Evolutionary conservation across 1,140 invertebrate genomes (phyloP).

Genomic region (Drosophila mauritiana): DNA sequence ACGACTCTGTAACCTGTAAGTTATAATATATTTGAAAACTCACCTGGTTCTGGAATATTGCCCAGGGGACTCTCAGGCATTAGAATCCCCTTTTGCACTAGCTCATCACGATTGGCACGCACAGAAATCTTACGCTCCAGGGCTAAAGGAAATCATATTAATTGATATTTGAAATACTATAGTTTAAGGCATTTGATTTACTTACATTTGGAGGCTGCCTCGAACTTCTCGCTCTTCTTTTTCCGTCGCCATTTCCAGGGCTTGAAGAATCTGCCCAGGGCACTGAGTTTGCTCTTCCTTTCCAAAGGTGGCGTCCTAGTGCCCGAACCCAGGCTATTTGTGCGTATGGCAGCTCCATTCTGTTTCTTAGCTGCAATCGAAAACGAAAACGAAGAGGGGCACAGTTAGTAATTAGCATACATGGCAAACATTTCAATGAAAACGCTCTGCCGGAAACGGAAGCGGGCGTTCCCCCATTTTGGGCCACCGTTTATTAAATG

Average conservation of each 20-base stretch:
- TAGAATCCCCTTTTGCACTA: constrained; percentile 98
- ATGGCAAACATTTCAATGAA: constrained; percentile 18
- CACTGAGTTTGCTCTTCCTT: constrained; percentile 96
- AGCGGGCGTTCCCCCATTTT: constrained; percentile 32
- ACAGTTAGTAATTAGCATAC: constrained; percentile 40
- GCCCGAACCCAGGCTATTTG: constrained; percentile 93
- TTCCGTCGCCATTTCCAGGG: constrained; percentile 99
- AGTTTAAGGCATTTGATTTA: constrained; percentile 55
- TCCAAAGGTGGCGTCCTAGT: constrained; percentile 91
- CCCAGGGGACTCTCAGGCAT: constrained; percentile 94
- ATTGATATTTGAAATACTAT: background rate
- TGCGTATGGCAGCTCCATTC: constrained; percentile 94
- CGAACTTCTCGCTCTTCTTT: constrained; percentile 99
- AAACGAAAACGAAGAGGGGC: constrained; percentile 1
- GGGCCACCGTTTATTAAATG: constrained; percentile 43
- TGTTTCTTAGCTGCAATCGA: constrained; percentile 93
- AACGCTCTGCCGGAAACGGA: constrained; percentile 55
- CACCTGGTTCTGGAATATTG: constrained; percentile 92
- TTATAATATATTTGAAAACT: constrained; percentile 72
- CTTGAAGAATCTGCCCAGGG: constrained; percentile 97
- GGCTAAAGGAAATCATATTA: constrained; percentile 86
- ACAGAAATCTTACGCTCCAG: constrained; percentile 99
- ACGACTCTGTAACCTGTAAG: background rate
- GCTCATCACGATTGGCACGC: constrained; percentile 97
- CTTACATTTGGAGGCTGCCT: constrained; percentile 97